These are phyloP conservation scores for Bradypodion ventrale DNA, from an alignment of 2,797 vertebrate species.

Conservation along the genomic window DNA sequence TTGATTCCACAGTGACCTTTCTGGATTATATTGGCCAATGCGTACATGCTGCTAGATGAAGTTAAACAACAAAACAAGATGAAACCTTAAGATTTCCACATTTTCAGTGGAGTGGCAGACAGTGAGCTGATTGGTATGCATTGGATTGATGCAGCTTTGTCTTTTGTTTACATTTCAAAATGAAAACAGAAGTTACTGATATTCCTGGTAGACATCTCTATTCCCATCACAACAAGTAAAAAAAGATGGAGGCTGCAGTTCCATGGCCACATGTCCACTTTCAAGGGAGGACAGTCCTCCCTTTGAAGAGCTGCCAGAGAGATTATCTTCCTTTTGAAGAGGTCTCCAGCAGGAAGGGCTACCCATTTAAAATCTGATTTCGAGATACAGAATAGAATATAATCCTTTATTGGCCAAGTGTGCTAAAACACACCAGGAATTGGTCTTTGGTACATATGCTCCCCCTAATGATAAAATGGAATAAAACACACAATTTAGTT, in stretches of 20 bases:
- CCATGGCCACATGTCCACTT: no score
- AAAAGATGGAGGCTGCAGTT: not conserved
- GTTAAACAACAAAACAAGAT: not conserved
- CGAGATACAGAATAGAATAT: no score
- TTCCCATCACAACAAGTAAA: not conserved
- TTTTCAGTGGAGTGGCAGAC: not conserved
- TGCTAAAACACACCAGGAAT: no score
- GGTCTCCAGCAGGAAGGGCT: no score
- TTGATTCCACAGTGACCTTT: not conserved
- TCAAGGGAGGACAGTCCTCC: no score
- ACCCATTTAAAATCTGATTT: no score
- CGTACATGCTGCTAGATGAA: not conserved
- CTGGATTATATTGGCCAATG: not conserved
- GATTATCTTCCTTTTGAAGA: no score
- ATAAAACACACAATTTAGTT: no score
- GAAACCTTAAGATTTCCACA: not conserved
- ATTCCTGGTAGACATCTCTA: not conserved
- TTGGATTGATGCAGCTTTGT: not conserved
- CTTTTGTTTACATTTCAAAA: not conserved
- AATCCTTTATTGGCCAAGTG: no score
- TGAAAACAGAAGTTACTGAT: fast-evolving
- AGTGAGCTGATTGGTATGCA: not conserved
- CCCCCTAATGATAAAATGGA: no score
- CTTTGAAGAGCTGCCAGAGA: no score
- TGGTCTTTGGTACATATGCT: no score